A percentile compares a stretch with the other conserved stretches of the same genome.
Conservation (phyloP, 1,140 invertebrate species). For the Lamellibrachia luymesi region DNA sequence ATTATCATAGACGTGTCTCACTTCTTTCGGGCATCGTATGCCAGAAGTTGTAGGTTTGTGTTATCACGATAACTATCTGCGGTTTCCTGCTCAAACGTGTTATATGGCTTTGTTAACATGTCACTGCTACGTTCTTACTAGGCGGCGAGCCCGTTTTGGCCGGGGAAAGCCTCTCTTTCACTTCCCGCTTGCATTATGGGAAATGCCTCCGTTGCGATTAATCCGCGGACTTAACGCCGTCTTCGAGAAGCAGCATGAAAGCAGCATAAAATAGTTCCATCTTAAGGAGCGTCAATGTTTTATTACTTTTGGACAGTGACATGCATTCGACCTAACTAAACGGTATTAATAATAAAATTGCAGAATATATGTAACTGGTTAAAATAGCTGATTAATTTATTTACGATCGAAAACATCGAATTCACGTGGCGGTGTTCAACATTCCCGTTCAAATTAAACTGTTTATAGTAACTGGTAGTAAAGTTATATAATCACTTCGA, state of each 20-base stretch:
- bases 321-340: too few species aligned
- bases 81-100: neutral
- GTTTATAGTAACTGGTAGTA: too few species aligned
- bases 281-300: too few species aligned
- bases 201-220: neutral
- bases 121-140: neutral
- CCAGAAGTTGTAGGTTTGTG: neutral
- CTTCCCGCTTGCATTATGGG: neutral
- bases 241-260: too few species aligned
- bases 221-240: neutral
- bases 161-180: neutral
- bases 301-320: too few species aligned
- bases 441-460: too few species aligned
- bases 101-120: neutral
- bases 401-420: too few species aligned
- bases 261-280: too few species aligned
- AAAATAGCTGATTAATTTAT: too few species aligned
- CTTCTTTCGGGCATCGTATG: neutral
- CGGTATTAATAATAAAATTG: too few species aligned
- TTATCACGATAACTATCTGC: neutral
- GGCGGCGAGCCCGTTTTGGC: neutral
- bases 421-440: too few species aligned
- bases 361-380: too few species aligned
- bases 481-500: neutral
- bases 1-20: neutral